These are phyloP conservation scores for Heliconius melpomene DNA, from an alignment of 1,140 invertebrate species.

Conservation along the genomic window DNA sequence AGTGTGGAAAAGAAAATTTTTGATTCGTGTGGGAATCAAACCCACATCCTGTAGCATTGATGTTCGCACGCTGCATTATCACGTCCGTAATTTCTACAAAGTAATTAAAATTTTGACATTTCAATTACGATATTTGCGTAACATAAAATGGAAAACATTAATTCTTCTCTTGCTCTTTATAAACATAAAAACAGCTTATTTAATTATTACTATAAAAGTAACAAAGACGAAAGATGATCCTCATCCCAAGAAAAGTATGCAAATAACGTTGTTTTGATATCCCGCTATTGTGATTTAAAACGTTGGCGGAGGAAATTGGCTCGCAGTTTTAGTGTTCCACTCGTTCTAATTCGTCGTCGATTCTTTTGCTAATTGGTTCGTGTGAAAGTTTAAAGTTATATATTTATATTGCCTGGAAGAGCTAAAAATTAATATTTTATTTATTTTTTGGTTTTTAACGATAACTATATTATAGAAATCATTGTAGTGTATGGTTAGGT, in stretches of 20 bases:
- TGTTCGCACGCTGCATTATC: too few relatives aligned
- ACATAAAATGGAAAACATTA: not conserved
- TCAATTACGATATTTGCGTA: too few relatives aligned
- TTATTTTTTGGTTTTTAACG: not conserved
- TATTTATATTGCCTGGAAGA: slow-evolving; percentile 17
- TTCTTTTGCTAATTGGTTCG: slow-evolving; percentile 59
- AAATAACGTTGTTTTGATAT: slow-evolving; percentile 30
- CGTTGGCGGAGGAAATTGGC: slow-evolving; percentile 44
- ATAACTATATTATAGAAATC: too few relatives aligned
- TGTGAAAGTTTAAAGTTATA: slow-evolving; percentile 29
- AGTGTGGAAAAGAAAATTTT: too few relatives aligned
- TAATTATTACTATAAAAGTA: not conserved
- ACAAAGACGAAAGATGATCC: not conserved
- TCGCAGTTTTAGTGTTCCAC: slow-evolving; percentile 43
- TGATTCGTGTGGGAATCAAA: too few relatives aligned
- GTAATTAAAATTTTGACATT: too few relatives aligned
- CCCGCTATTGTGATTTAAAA: slow-evolving; percentile 33
- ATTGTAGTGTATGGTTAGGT: too few relatives aligned
- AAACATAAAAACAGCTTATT: not conserved
- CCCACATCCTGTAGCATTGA: too few relatives aligned
- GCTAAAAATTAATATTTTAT: not conserved
- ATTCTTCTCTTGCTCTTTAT: not conserved
- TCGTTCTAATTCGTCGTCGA: slow-evolving; percentile 48
- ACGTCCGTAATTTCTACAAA: too few relatives aligned
- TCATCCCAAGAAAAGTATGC: slow-evolving; percentile 22